Evolutionary conservation across 1,140 invertebrate species (phyloP), one percentile per base, ranked within the genome.

Genomic region (Hyles euphorbiae): DNA sequence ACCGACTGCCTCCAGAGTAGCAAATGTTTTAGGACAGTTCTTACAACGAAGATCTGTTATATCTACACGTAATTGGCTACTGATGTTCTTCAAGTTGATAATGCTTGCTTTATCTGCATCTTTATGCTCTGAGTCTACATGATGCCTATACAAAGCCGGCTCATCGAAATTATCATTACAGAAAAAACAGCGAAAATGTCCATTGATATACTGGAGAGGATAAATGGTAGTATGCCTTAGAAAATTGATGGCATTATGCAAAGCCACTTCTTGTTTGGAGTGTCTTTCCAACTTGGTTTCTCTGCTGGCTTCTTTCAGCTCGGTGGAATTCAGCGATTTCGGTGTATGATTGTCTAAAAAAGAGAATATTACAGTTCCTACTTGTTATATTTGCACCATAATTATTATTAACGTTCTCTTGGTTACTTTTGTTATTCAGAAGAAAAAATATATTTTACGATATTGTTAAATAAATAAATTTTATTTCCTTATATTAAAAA

Each of bases 201-300:
- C 50, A 34, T 34, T 52, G 78, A 75, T 58, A 81, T 72, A 53
- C 73, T 73, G 5, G 72, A 86, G 82, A 11, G 83, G 83, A 68
- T 74, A 83, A 52, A 68, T 76, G 22, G 83, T 83, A 49, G 83
- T 56, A 61, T 83, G 74, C 70, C 72, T 72, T 71, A 87, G 71
- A 60, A 87, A 72, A 58, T 79, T 63, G 70, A 74, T 73, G 34
- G 80, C 81, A 69, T 87, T 87, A 61, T 57, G 68, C 9, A 52
- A 34, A 8, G n/a, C 50, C 5, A 34, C 10, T 33, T 52, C 50
- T 9, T 11, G 5, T 52, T 52, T 52, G 33, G 33, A 22, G 5
- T 33, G 9, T 8, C 32, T 34, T 8, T 33, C 9, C 22, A 52
- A 52, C 6, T 34, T 33, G 34, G 50, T n/a, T 10, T 33, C 32